Conservation (phyloP, 1,140 invertebrate species). For the Atta colombica region DNA sequence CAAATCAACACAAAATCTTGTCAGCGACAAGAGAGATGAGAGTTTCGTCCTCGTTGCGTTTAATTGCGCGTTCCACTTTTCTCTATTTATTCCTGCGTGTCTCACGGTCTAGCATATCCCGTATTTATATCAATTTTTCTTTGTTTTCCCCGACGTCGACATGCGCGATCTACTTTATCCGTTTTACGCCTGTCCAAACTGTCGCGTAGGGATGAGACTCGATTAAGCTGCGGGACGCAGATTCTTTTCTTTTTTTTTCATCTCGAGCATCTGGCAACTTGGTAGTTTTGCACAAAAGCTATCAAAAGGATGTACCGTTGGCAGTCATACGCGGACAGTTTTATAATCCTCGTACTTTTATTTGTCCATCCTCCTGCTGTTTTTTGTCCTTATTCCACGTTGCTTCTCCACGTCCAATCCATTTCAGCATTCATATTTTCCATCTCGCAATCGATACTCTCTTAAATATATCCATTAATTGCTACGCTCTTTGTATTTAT, state of each 20-base stretch:
- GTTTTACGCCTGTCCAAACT: slow-evolving; percentile 58
- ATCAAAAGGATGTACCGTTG: slow-evolving; percentile 38
- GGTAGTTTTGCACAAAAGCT: slow-evolving; percentile 22
- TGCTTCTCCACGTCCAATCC: background rate
- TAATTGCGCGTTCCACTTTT: slow-evolving; percentile 9
- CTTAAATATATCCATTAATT: slow-evolving; percentile 36
- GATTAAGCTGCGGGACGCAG: slow-evolving; percentile 48
- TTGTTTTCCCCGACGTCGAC: slow-evolving; percentile 43
- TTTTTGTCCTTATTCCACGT: slow-evolving; percentile 12
- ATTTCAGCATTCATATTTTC: slow-evolving; percentile 27
- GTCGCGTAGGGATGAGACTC: slow-evolving; percentile 53
- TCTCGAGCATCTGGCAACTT: slow-evolving; percentile 1
- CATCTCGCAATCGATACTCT: slow-evolving; percentile 10
- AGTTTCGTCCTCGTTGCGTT: background rate
- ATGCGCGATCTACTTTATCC: slow-evolving; percentile 51
- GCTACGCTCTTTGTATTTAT: background rate
- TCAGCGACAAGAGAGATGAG: background rate
- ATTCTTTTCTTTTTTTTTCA: slow-evolving; percentile 12
- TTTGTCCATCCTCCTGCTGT: slow-evolving; percentile 2
- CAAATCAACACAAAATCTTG: background rate
- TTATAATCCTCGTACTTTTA: slow-evolving; percentile 46
- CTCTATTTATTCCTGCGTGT: slow-evolving; percentile 7
- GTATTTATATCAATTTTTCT: slow-evolving; percentile 51
- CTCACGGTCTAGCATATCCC: background rate
- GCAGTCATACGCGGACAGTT: slow-evolving; percentile 46